Conservation (phyloP, 2,797 vertebrate genomes). For the Botia almorhae region DNA sequence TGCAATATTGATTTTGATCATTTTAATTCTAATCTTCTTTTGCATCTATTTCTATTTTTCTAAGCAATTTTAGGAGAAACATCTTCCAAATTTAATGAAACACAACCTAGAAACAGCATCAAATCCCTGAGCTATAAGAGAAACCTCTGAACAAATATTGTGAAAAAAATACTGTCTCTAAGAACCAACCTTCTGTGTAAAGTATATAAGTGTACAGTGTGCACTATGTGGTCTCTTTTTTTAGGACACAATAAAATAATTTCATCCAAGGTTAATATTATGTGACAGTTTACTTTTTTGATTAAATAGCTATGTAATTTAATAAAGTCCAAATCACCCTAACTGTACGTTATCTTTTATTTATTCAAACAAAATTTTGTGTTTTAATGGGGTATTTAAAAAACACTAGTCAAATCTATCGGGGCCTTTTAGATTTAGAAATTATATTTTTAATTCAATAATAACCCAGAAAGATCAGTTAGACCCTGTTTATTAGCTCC, state of each 20-base stretch:
- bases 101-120: background rate
- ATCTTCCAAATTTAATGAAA: background rate
- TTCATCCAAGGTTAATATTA: background rate
- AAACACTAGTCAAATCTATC: background rate
- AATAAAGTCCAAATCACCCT: background rate
- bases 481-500: slow-evolving; percentile 70
- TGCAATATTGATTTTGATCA: no score
- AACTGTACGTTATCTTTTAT: background rate
- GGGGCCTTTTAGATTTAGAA: slow-evolving; percentile 3
- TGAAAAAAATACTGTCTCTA: no score
- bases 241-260: background rate
- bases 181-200: background rate
- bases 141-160: no score
- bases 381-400: background rate
- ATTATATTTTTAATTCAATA: slow-evolving; percentile 48
- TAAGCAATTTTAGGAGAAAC: no score
- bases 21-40: no score
- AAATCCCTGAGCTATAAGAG: background rate
- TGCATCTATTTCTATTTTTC: no score
- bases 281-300: background rate
- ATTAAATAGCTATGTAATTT: background rate
- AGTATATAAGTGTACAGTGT: background rate
- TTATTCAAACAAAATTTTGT: background rate
- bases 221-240: background rate
- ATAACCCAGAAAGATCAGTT: slow-evolving; percentile 71